Evolutionary conservation across 1,140 invertebrate species (phyloP), one percentile per base, ranked within the genome.

Genomic region (Drosophila murphyi): DNA sequence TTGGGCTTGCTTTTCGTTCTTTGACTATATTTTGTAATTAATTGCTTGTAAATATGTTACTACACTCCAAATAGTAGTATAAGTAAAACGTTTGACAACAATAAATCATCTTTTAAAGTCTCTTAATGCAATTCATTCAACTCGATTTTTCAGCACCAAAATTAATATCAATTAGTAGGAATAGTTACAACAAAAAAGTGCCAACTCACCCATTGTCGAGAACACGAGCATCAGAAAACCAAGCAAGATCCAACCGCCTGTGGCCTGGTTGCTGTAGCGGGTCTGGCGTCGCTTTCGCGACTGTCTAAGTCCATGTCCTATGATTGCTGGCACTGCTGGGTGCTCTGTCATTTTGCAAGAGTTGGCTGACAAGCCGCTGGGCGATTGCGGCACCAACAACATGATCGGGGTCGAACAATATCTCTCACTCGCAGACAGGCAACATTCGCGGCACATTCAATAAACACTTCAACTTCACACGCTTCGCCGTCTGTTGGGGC

Each of bases 401-500:
- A 83, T 80, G 61, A 48, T 67, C 55, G 61, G 45, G 67, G 48
- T 64, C 55, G 61, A 56, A 48, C 70, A 69, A 72, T 76, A 60
- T 75, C 68, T 75, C 61, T 75, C 55, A 75, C 45, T 45, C 12
- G 41, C 50, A 67, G 34, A 51, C 45, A 43, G 45, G 70, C 74
- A 73, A 69, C 85, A 80, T 83, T 88, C 67, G 80, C 63, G 62
- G 76, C 80, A 37, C 76, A 89, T 89, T 87, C 76, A 83, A 88
- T 87, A 87, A 89, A 87, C 83, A 87, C 85, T 87, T 87, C 83
- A 83, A 77, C 83, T 73, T 79, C 76, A 75, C 82, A 79, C 76
- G 61, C 60, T 75, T 57, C 74, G 60, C 52, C 34, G 60, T 54
- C 74, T 80, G 60, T 67, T 20, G 20, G 51, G 28, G 28, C 4